Conservation (phyloP, 2,888 invertebrate genomes). For the Temnothorax rugatulus region DNA sequence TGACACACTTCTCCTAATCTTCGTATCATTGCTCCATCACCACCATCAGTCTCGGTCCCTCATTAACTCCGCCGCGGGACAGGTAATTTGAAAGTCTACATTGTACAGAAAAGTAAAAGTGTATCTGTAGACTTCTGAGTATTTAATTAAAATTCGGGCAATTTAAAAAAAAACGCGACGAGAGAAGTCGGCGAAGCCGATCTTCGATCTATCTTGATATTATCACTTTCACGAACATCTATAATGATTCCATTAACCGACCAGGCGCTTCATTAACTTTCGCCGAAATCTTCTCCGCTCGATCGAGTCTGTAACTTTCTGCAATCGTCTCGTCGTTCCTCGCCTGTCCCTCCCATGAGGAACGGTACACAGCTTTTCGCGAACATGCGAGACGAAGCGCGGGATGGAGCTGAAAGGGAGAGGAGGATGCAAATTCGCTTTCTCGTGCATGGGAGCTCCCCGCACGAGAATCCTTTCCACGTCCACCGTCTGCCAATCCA, state of each 20-base stretch:
- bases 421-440: slow-evolving; percentile 73
- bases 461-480: slow-evolving; percentile 53
- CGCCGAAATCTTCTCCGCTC: neutral
- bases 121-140: neutral
- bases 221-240: slow-evolving; percentile 23
- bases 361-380: slow-evolving; percentile 40
- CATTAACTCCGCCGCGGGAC: neutral
- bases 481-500: slow-evolving; percentile 71
- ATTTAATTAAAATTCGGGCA: slow-evolving; percentile 17
- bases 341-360: neutral
- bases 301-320: slow-evolving; percentile 11
- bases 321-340: neutral
- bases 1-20: slow-evolving; percentile 63
- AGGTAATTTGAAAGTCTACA: neutral
- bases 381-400: slow-evolving; percentile 40
- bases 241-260: slow-evolving; percentile 37
- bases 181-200: neutral
- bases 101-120: neutral
- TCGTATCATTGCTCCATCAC: slow-evolving; percentile 52
- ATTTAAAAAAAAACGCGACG: neutral
- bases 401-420: slow-evolving; percentile 30
- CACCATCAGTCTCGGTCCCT: neutral
- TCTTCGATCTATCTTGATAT: slow-evolving; percentile 32
- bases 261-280: slow-evolving; percentile 50
- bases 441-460: slow-evolving; percentile 68